Base-by-base conservation (phyloP, 1,140 invertebrate species). In the Schlechtendalia chinensis region DNA sequence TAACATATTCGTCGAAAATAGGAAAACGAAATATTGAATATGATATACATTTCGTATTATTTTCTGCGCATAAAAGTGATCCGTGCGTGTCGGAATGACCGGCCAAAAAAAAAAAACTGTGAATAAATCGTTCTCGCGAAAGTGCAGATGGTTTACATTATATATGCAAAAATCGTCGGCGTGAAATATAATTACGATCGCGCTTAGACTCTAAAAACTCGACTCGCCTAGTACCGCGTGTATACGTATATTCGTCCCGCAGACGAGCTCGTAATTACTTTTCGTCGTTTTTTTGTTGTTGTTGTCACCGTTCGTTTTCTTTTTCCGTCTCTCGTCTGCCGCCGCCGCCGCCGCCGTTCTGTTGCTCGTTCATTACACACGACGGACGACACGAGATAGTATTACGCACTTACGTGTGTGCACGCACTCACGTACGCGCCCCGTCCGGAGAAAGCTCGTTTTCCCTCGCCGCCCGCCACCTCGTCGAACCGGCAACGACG, bases 211-310 rank as follows among this genome's bases (percentile, higher is more conserved):
- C 32, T 39, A 29, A 39, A 29, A 19, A 65, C 61, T 32, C 27
- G 8, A 19, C 29, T 65, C 61, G 59, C 59, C 27, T n/a, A n/a
- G 27, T 39, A 63, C 17, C 24, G 5, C n/a, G n/a, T n/a, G n/a
- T 65, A 39, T 39, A n/a, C 29, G 29, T 11, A n/a, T n/a, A n/a
- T n/a, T n/a, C n/a, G n/a, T n/a, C n/a, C n/a, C 17, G 14, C n/a
- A n/a, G 63, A 67, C 63, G 19, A 67, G 63, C 63, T 67, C 63
- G 63, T 47, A 67, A 67, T 67, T 67, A 67, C 63, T 67, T 67
- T 67, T 45, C 32, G 22, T 67, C 63, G 32, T 67, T 32, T 63
- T 63, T 63, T 63, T 19, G n/a, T n/a, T n/a, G n/a, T n/a, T n/a
- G n/a, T n/a, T n/a, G n/a, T 63, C 6, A 8, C 8, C 32, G 32